Evolutionary conservation across 2,113 vertebrate genomes (phyloP), one percentile per base, ranked within the genome.

Genomic region (Solenodon paradoxus): DNA sequence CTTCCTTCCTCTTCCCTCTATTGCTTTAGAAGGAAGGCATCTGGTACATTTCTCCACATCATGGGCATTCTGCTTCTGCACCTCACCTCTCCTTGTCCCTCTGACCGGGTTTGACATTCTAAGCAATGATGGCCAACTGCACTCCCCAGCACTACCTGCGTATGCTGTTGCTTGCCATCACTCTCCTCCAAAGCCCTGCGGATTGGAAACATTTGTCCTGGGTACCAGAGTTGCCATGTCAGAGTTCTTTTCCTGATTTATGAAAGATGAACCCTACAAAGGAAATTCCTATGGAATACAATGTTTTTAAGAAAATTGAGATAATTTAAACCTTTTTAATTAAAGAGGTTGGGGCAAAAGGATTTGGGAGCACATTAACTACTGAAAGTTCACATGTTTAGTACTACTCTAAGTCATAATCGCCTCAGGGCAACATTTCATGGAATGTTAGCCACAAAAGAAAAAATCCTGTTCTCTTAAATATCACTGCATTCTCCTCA

Each of bases 11-110:
- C 49, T 71, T 64, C 32, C 72, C 82, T 90, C 2, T 47, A 8
- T 77, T 45, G 9, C 53, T 75, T 80, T 64, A 53, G 55, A 81
- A 96, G 79, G 0, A 0, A 92, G 83, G 74, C 88, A 88, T 26
- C 47, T 88, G 59, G 78, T 53, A 13, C 47, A 63, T 55, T 28
- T 20, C 1, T 7, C 20, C 22, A 17, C 0, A 0, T 3, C 0
- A 0, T 11, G 30, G 75, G n/a, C 0, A 0, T 79, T 64, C 86
- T 2, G 5, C 35, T 75, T 30, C 42, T 57, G 11, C 22, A 63
- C 7, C 7, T 26, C 83, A 17, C 32, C n/a, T 40, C 53, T 30
- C 57, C 66, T 0, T 9, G 7, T 28, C 83, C 24, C 10, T 45
- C 16, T 3, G 4, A 63, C 17, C 2, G 8, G 7, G 8, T 26